Conservation (phyloP, 2,888 invertebrate species). For the Junonia oenone region DNA sequence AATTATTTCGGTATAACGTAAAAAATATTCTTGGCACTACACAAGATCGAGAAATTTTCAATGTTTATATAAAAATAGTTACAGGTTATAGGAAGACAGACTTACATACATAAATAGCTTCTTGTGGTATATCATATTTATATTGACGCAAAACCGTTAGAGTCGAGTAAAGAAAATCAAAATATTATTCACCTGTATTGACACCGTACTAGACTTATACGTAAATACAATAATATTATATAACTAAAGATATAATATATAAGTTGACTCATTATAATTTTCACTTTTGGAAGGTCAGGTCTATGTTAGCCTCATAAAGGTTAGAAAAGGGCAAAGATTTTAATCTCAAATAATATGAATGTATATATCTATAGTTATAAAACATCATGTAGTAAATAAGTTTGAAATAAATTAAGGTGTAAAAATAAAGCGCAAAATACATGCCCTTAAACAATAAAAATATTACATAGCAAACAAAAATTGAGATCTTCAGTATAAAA, state of each 20-base stretch:
- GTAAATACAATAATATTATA: no score
- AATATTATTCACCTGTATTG: conserved; percentile 12
- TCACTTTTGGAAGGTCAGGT: no score
- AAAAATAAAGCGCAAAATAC: conserved; percentile 21
- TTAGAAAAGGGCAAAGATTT: no score
- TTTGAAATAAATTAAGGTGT: not conserved
- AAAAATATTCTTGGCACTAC: conserved; percentile 1
- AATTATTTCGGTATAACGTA: conserved; percentile 1
- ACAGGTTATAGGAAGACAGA: conserved; percentile 7
- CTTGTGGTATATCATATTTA: not conserved
- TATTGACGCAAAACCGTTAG: no score
- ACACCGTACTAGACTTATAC: conserved; percentile 15
- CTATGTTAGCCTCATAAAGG: no score
- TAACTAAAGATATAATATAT: no score
- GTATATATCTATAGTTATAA: no score
- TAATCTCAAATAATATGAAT: no score
- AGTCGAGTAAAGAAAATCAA: not conserved
- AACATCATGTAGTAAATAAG: not conserved
- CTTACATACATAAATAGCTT: not conserved
- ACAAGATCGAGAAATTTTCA: conserved; percentile 4
- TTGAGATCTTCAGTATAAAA: conserved; percentile 45
- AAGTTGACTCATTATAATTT: no score
- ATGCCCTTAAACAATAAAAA: conserved; percentile 11
- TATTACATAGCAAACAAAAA: conserved; percentile 35
- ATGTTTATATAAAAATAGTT: conserved; percentile 9